phyloP scores from a whole-genome alignment of 2,797 vertebrate genomes.

The Simalia tracyae region DNA sequence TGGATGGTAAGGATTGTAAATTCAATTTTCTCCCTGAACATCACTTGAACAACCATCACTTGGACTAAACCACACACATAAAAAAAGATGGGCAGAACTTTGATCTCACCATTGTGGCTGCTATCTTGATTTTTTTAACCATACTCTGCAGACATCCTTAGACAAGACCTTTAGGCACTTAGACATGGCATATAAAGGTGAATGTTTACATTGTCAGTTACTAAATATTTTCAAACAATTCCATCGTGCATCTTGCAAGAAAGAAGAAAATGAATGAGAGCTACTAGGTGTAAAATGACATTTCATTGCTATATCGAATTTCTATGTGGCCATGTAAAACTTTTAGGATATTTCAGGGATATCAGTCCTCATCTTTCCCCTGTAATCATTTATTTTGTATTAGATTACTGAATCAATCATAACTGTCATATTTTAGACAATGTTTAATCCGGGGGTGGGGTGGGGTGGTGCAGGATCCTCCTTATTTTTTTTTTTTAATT shows the following conservation, averaged over 20 bases:
- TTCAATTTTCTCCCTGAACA: neutral
- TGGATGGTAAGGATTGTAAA: neutral
- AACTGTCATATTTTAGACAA: no score
- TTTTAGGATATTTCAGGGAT: no score
- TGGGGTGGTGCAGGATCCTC: no score
- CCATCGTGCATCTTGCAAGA: neutral
- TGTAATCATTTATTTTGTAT: no score
- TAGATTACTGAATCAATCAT: no score
- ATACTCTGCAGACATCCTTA: neutral
- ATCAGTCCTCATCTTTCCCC: no score
- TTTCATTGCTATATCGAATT: no score
- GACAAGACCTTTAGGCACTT: neutral
- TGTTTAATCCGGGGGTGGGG: no score
- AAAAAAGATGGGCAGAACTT: neutral
- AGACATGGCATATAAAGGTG: neutral
- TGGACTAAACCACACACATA: neutral
- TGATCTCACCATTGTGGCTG: neutral
- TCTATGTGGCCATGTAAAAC: no score
- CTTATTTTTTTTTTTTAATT: no score
- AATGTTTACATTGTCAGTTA: neutral
- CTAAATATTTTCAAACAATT: neutral
- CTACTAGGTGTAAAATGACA: no score
- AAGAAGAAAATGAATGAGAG: neutral
- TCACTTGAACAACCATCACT: neutral
- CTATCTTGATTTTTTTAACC: neutral